Evolutionary conservation across 2,797 vertebrate species (phyloP), one percentile per base, ranked within the genome.

Genomic region (Euthynnus affinis): DNA sequence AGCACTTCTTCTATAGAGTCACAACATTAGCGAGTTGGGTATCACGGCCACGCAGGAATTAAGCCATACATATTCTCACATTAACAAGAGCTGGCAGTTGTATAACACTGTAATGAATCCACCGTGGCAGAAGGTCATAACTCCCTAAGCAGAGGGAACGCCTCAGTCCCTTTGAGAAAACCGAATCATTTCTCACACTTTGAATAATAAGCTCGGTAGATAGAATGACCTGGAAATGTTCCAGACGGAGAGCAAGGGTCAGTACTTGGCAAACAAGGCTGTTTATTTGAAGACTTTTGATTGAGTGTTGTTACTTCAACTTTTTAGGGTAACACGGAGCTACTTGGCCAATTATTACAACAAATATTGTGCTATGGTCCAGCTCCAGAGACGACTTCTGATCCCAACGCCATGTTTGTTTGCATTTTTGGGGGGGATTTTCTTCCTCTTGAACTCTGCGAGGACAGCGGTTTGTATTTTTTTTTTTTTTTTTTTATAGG

Each of bases 141-240:
- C 61, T 55, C 29, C 23, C 55, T 12, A 23, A 55, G 48, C 6
- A 15, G 20, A 61, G 37, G 44, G 27, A 72, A 61, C 25, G 27
- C 46, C 71, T 66, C 57, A 7, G 23, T 63, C 60, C 48, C 58
- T 20, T 40, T 34, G 46, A 42, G 59, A 51, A 58, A 84, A 81
- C 53, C 2, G 0, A 64, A 62, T 46, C 6, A 62, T 66, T 49
- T 71, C 59, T 75, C 60, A 58, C 44, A 60, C 58, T 63, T 67
- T 64, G 53, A 66, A 81, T 80, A 82, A 84, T 56, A 70, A 68
- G 49, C 68, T 40, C 4, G 0, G 25, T 44, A 63, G 76, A 75
- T 71, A 37, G 62, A 79, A 74, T 76, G 75, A 70, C 75, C 74
- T 85, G 72, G 61, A 81, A 71, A 72, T 27, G 18, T 63, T 62